Evolutionary conservation across 2,888 invertebrate species (phyloP), one percentile per base, ranked within the genome.

Genomic region (Volucella inflata): DNA sequence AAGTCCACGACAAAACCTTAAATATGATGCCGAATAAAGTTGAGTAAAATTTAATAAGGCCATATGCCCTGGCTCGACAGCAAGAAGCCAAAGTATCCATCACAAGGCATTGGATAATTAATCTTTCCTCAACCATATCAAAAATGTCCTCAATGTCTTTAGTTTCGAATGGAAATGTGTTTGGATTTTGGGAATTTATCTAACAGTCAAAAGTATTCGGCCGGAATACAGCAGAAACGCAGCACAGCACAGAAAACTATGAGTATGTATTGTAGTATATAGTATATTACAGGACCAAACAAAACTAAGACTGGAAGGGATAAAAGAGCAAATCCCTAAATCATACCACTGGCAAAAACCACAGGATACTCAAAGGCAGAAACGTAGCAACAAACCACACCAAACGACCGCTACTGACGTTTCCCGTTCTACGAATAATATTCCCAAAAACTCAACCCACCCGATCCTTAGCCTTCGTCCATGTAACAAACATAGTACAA

Each of bases 81-180:
- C 70, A 42, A 70, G 46, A 84, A 84, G 79, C 79, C 83, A 75
- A 65, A 79, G 59, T 79, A 84, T 84, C 79, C 79, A 84, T 84
- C 83, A 84, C 74, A 75, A 21, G 70, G 65, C 75, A 70, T 59
- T 75, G 79, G 79, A 79, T 84, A 84, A 84, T 84, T 84, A 79
- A 84, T 84, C 83, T 84, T 79, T 70, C 75, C 79, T 57, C 65
- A 70, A 83, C 46, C 79, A 57, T 84, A 84, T 84, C 79, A 84
- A 79, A 84, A 84, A 84, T 79, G 83, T 84, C 74, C 79, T 79
- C 79, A 50, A 75, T 65, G 79, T 79, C 79, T 75, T 74, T 75
- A 65, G 40, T 48, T 70, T 59, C 53, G 62, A 68, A 51, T 68
- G 68, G 71, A 59, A 75, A 70, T 79, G 83, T 75, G 83, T 75